A percentile compares a stretch with the other conserved stretches of the same genome.
phyloP scores from a whole-genome alignment of 2,888 invertebrate species.

The Drosophila suboccidentalis region DNA sequence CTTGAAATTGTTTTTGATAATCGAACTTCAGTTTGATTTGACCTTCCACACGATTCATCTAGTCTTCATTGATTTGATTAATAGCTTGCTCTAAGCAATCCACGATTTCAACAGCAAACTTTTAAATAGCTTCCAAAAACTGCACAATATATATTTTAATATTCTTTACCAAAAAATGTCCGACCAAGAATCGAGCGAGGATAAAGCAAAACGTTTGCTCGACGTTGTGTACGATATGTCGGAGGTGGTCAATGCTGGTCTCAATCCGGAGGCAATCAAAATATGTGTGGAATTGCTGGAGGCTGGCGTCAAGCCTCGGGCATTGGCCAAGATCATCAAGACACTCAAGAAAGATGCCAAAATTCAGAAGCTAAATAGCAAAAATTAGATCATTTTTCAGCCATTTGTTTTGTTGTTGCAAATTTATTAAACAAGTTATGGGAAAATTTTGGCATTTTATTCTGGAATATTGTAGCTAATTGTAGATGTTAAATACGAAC shows the following conservation, averaged over 20 bases:
- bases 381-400: neutral
- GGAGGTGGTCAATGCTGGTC: slow-evolving; percentile 28
- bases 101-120: neutral
- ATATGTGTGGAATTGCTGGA: slow-evolving; percentile 28
- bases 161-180: slow-evolving; percentile 6
- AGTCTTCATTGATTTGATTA: slow-evolving; percentile 24
- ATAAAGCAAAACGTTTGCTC: neutral
- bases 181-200: neutral
- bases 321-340: slow-evolving; percentile 25
- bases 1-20: slow-evolving; percentile 10
- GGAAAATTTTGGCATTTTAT: neutral
- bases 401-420: slow-evolving; percentile 3
- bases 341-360: slow-evolving; percentile 2
- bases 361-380: slow-evolving; percentile 1
- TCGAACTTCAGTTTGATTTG: neutral
- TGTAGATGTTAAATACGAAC: slow-evolving; percentile 5
- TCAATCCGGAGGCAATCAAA: slow-evolving; percentile 36
- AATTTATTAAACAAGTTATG: slow-evolving; percentile 19
- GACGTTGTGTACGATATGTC: slow-evolving; percentile 22
- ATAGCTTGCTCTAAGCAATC: slow-evolving; percentile 11
- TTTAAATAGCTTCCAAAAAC: neutral
- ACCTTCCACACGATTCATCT: slow-evolving; percentile 11
- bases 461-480: neutral
- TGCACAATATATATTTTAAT: neutral
- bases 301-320: slow-evolving; percentile 7